A percentile compares a stretch with the other conserved stretches of the same genome.
Conservation (phyloP, 2,113 vertebrate species). For the Cettia cetti region DNA sequence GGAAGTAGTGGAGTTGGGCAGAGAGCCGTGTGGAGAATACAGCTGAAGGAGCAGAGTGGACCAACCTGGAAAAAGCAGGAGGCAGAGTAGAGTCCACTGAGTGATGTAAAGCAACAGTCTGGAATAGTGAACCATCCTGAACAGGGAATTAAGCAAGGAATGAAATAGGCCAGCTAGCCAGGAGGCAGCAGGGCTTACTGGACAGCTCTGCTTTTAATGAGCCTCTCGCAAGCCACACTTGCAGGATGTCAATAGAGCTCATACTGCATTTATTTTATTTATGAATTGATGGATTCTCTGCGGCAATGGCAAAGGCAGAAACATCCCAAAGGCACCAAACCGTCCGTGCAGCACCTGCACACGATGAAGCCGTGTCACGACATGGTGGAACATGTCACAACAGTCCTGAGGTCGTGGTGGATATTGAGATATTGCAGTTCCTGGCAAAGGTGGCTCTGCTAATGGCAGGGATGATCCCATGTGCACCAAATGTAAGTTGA, state of each 20-base stretch:
- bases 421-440: not conserved
- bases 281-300: not conserved
- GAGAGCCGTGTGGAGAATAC: not conserved
- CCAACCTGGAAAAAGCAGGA: not conserved
- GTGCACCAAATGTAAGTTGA: rapidly evolving
- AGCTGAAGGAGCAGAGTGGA: not conserved
- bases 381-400: rapidly evolving
- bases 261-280: not conserved
- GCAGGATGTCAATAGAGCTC: not conserved
- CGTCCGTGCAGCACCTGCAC: not conserved
- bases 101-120: not conserved
- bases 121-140: not conserved
- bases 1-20: not conserved
- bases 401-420: not conserved
- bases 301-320: not conserved
- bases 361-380: not conserved
- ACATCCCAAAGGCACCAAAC: not conserved
- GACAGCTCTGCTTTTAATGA: slow-evolving; percentile 25
- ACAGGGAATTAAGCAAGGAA: not conserved
- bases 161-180: not conserved
- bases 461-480: not conserved
- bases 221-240: not conserved
- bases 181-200: slow-evolving; percentile 22
- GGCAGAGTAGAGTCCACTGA: not conserved
- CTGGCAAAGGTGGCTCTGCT: rapidly evolving